Conservation (phyloP, 2,113 vertebrate species). For the Lagopus muta region DNA sequence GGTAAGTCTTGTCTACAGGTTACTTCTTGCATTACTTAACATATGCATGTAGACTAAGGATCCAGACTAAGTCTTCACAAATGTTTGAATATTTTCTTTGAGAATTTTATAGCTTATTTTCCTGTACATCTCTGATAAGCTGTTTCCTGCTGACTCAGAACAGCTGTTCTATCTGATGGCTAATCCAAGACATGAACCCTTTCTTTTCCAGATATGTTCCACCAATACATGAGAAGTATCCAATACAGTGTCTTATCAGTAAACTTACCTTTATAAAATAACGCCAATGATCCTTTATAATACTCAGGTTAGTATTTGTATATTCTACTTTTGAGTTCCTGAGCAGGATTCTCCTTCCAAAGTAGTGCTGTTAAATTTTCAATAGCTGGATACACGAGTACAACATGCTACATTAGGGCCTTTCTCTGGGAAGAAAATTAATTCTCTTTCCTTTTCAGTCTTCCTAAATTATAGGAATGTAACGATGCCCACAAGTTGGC, state of each 20-base stretch:
- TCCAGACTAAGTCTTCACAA: not conserved
- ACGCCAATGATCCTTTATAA: not conserved
- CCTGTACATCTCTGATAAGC: not conserved
- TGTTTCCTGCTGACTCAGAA: not conserved
- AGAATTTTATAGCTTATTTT: not conserved
- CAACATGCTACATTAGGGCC: not conserved
- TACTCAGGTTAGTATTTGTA: not conserved
- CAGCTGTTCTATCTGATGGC: not conserved
- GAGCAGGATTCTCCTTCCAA: not conserved
- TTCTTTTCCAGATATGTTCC: not conserved
- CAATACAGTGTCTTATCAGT: not conserved
- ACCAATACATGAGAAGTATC: not conserved
- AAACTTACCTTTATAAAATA: not conserved
- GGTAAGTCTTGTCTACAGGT: not conserved
- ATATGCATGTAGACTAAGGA: not conserved
- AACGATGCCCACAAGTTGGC: not conserved
- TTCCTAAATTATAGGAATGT: not conserved
- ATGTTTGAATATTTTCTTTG: rapidly evolving
- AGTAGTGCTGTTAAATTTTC: not conserved
- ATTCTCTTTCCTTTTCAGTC: not conserved
- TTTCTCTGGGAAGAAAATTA: not conserved
- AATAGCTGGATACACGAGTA: not conserved
- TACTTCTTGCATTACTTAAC: not conserved
- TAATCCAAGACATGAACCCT: not conserved
- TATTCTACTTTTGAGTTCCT: not conserved